Evolutionary conservation across 2,797 vertebrate genomes (phyloP).

Genomic region (Sebastes steindachneri): DNA sequence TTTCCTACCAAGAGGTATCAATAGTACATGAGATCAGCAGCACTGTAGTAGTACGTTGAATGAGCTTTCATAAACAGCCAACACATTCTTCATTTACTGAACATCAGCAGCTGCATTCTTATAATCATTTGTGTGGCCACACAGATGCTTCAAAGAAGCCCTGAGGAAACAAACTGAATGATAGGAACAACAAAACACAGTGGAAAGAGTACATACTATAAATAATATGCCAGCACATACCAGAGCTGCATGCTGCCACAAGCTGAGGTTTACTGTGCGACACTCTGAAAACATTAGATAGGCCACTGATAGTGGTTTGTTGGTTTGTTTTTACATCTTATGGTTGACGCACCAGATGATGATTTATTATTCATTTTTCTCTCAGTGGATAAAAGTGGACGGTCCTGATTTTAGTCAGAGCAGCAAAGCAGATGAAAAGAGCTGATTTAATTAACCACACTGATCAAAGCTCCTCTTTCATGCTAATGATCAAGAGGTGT

Average conservation of each 20-base stretch:
- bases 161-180: background rate
- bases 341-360: background rate
- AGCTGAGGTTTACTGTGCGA: background rate
- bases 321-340: background rate
- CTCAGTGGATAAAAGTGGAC: background rate
- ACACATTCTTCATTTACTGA: background rate
- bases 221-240: background rate
- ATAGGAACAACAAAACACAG: background rate
- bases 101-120: background rate
- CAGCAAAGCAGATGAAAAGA: background rate
- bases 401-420: background rate
- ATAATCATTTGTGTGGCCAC: background rate
- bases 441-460: background rate
- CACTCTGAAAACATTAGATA: background rate
- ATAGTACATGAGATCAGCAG: background rate
- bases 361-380: background rate
- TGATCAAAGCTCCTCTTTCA: background rate
- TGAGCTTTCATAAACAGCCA: background rate
- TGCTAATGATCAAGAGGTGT: constrained; percentile 11
- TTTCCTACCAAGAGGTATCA: background rate
- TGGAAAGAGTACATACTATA: background rate
- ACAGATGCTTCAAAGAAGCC: background rate
- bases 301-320: background rate
- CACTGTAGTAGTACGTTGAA: background rate
- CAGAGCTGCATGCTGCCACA: constrained; percentile 10